Percentiles rank a stretch among this genome's conserved stretches.
phyloP scores from a whole-genome alignment of 2,113 vertebrate genomes.

The Pseudonaja textilis region DNA sequence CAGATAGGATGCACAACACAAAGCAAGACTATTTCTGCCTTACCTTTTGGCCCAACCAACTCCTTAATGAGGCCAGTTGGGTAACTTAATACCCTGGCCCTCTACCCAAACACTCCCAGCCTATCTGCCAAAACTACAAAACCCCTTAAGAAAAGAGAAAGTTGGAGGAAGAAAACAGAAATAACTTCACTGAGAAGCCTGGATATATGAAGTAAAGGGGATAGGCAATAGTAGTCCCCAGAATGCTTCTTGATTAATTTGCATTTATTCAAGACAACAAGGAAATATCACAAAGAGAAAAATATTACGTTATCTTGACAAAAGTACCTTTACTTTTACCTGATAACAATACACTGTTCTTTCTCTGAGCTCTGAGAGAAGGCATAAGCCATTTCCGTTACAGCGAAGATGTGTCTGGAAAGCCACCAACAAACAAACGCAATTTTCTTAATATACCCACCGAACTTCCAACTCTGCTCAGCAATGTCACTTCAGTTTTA shows the following conservation, averaged over 20 bases:
- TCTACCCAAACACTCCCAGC: too few species aligned
- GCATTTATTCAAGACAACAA: background rate
- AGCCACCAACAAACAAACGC: constrained; percentile 3
- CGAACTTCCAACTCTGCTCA: background rate
- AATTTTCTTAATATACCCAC: background rate
- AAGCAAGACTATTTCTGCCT: background rate
- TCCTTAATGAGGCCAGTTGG: background rate
- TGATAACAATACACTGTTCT: constrained; percentile 83
- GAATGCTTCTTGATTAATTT: background rate
- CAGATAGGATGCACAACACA: background rate
- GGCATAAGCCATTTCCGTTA: constrained; percentile 76
- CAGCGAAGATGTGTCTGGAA: constrained; percentile 84
- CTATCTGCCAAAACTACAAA: background rate
- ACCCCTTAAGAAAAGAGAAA: background rate
- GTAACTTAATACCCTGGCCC: background rate
- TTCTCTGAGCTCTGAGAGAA: constrained; percentile 74
- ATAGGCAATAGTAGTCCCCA: background rate
- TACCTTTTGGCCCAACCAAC: background rate
- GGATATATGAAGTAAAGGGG: background rate
- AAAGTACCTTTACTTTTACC: constrained; percentile 65
- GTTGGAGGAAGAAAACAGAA: background rate
- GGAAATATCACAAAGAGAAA: background rate
- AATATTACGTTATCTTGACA: background rate
- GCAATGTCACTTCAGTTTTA: background rate
- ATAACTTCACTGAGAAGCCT: background rate